Base-by-base conservation (phyloP, 2,797 vertebrate species). In the Aratinga solstitialis region DNA sequence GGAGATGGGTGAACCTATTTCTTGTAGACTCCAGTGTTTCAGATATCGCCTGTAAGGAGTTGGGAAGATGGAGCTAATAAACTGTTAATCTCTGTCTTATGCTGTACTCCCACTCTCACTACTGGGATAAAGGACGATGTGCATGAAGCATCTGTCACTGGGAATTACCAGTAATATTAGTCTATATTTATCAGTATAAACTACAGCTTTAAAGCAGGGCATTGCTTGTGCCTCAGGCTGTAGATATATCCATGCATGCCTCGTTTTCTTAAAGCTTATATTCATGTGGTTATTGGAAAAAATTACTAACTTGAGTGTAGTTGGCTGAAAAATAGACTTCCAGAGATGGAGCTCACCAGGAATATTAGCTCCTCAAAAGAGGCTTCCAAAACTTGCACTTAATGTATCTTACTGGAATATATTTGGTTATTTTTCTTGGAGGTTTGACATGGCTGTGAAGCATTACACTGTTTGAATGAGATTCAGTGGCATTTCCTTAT, bases 361-460 rank as follows among this genome's bases (percentile, higher is more conserved):
- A 84, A 2, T 58, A 81, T 62, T 51, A 19, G 24, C 66, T 84
- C 71, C 67, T 94, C 74, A 89, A 82, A 93, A 79, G 92, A 82
- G 59, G 38, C 42, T 67, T 95, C 91, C 85, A 94, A 54, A 90
- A 54, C 58, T 87, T 93, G 58, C 91, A 84, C 92, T 65, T 93
- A 30, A 91, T 86, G 73, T 90, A 62, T 91, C 83, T 94, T 38
- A n/a, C 27, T 54, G 66, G 69, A 36, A 18, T 84, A 13, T 9
- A 78, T 84, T 73, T 72, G 62, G 73, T 72, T 91, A 10, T 95
- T 91, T 94, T 78, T 73, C 88, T 82, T 93, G 93, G 91, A 90
- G 87, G 67, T 18, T 13, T 48, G 50, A 43, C 54, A 47, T 17
- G 43, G 53, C 65, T 80, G 32, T 65, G 58, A 76, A 82, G 80